phyloP scores from a whole-genome alignment of 2,113 vertebrate genomes.

The Rhagologus leucostigma region DNA sequence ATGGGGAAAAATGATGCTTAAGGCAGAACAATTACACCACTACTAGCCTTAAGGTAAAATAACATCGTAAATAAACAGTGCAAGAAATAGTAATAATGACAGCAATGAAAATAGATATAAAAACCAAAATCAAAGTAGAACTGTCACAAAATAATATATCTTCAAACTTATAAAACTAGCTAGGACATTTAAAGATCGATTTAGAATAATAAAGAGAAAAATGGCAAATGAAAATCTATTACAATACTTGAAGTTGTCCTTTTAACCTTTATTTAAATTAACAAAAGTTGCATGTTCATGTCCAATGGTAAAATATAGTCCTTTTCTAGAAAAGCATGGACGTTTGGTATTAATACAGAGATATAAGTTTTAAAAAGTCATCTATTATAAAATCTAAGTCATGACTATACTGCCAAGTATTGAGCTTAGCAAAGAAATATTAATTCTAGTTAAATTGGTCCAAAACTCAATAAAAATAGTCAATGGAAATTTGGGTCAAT shows the following conservation, averaged over 20 bases:
- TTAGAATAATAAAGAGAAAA: conserved; percentile 12
- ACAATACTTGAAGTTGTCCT: background rate
- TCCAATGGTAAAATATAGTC: background rate
- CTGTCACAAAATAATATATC: background rate
- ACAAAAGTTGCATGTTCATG: conserved; percentile 20
- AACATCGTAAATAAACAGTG: conserved; percentile 30
- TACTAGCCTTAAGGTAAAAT: conserved; percentile 31
- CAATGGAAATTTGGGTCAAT: background rate
- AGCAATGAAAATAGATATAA: background rate
- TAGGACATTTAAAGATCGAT: background rate
- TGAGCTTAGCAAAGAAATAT: background rate
- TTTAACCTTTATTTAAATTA: conserved; percentile 44
- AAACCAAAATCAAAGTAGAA: background rate
- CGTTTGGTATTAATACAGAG: background rate
- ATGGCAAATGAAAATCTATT: background rate
- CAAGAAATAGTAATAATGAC: background rate
- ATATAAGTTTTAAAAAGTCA: background rate
- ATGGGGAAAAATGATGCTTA: conserved; percentile 17
- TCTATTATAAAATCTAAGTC: conserved; percentile 16
- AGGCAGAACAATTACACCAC: conserved; percentile 43
- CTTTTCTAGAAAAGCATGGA: conserved; percentile 14
- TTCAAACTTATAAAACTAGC: background rate
- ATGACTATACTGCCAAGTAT: background rate
- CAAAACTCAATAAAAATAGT: background rate
- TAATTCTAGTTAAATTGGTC: background rate